Evolutionary conservation across 2,888 invertebrate genomes (phyloP).

Genomic region (Muschampia plurimacula): DNA sequence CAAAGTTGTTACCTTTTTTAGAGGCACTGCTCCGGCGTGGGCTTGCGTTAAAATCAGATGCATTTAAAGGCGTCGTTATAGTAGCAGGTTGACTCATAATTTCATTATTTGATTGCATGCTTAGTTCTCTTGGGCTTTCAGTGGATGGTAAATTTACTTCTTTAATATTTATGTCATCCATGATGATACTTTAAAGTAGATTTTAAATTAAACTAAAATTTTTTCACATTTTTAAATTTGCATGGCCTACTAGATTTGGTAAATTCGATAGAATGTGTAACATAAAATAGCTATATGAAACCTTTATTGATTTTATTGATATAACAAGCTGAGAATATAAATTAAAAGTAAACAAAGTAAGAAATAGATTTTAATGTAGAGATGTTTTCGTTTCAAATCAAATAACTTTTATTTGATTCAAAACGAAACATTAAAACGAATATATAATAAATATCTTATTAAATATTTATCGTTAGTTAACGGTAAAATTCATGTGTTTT

Average conservation of each 20-base stretch:
- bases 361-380: not conserved
- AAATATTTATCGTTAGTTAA: too few species aligned
- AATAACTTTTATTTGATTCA: too few species aligned
- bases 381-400: too few species aligned
- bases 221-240: conserved; percentile 33
- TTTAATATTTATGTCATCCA: conserved; percentile 46
- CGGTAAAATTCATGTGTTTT: too few species aligned
- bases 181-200: conserved; percentile 36
- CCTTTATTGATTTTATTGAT: too few species aligned
- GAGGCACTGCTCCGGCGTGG: conserved; percentile 15
- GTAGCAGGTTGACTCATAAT: conserved; percentile 21
- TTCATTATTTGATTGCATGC: conserved; percentile 42
- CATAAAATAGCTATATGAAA: not conserved
- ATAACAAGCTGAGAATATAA: not conserved
- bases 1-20: conserved; percentile 15
- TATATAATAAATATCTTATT: too few species aligned
- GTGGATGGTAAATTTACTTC: conserved; percentile 35
- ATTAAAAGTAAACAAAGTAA: not conserved
- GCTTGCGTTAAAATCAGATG: not conserved
- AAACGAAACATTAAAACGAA: too few species aligned
- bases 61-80: conserved; percentile 2
- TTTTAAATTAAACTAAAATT: conserved; percentile 25
- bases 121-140: conserved; percentile 40
- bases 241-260: conserved; percentile 64
- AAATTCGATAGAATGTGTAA: not conserved